phyloP scores from a whole-genome alignment of 2,888 invertebrate species.

The Didymodactylos carnosus region DNA sequence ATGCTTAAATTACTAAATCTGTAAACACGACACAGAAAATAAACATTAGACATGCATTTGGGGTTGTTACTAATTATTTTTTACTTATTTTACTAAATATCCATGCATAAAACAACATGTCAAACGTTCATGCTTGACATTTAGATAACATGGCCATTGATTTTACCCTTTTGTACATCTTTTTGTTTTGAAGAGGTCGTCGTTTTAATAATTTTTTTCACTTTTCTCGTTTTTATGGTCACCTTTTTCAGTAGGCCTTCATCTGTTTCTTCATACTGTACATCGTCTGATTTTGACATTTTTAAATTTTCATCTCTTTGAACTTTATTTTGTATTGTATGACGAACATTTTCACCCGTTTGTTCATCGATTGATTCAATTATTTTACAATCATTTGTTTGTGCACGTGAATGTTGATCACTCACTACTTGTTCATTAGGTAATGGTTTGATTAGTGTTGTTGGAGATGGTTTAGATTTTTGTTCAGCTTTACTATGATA shows the following conservation, averaged over 20 bases:
- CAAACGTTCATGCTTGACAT: no score
- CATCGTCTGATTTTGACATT: conserved; percentile 12
- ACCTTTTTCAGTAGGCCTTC: conserved; percentile 11
- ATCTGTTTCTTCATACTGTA: conserved; percentile 11
- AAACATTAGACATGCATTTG: no score
- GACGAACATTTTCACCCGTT: conserved; percentile 7
- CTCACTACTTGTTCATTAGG: neutral
- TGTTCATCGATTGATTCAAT: conserved; percentile 6
- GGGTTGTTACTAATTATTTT: no score
- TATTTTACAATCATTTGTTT: conserved; percentile 3
- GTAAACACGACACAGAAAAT: no score
- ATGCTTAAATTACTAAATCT: no score
- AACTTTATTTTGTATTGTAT: conserved; percentile 11
- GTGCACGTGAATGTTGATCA: neutral
- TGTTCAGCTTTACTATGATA: neutral
- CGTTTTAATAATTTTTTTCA: conserved; percentile 12
- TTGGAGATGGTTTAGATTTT: neutral
- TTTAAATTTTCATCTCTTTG: conserved; percentile 11
- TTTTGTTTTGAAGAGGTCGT: conserved; percentile 12
- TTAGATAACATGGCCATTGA: no score
- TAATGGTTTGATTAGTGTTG: neutral
- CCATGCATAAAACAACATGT: neutral
- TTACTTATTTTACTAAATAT: neutral
- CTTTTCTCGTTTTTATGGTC: conserved; percentile 9
- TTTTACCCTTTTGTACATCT: neutral